Conservation (phyloP, 2,797 vertebrate genomes). For the Neosalanx taihuensis region DNA sequence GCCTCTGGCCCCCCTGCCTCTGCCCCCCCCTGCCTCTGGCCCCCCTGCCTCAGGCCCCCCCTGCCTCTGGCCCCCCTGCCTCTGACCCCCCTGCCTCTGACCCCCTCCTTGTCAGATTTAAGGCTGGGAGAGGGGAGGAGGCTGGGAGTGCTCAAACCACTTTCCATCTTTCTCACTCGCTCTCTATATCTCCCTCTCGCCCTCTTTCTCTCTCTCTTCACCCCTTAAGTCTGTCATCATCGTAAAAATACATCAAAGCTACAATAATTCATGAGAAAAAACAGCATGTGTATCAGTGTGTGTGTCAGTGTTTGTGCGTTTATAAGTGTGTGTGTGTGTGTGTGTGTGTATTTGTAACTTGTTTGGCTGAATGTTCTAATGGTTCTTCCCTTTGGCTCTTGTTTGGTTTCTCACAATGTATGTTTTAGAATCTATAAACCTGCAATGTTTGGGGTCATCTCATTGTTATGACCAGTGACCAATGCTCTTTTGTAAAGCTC, state of each 20-base stretch:
- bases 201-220: constrained; percentile 6
- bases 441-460: no score
- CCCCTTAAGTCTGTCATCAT: constrained; percentile 37
- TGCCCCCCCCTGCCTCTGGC: no score
- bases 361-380: no score
- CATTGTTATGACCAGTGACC: no score
- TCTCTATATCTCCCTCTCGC: not conserved
- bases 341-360: no score
- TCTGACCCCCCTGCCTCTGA: no score
- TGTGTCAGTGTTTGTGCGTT: constrained; percentile 13
- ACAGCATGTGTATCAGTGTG: constrained; percentile 25
- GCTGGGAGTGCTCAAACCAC: constrained; percentile 36
- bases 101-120: not conserved
- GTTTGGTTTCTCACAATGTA: no score
- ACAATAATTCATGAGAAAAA: constrained; percentile 63
- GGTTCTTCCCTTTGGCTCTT: no score
- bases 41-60: not conserved
- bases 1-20: no score
- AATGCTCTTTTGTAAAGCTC: no score
- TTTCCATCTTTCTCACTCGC: not conserved
- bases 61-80: no score
- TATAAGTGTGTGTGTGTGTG: not conserved
- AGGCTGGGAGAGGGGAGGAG: constrained; percentile 36
- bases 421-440: no score
- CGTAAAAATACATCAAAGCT: constrained; percentile 58